Percentiles rank a stretch among this genome's conserved stretches.
Evolutionary conservation across 2,797 vertebrate genomes (phyloP).

Genomic region (Ammospiza maritima): DNA sequence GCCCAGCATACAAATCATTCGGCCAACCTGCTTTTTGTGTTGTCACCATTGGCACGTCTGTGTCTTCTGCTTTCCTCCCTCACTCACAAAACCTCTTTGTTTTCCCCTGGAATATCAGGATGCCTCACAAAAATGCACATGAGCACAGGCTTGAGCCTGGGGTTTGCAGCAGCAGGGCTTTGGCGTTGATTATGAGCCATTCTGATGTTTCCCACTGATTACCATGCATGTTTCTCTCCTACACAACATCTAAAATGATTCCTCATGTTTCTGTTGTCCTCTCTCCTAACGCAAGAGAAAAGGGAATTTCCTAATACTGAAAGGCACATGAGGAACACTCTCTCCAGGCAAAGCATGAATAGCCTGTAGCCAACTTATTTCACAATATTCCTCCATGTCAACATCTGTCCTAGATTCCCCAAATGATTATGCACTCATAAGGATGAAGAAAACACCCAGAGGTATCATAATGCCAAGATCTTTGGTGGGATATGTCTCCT

Average conservation of each 20-base stretch:
- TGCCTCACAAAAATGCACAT: neutral
- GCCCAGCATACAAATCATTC: neutral
- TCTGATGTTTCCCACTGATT: conserved; percentile 37
- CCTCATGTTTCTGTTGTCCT: conserved; percentile 5
- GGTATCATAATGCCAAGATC: neutral
- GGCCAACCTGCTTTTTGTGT: neutral
- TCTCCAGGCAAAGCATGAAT: neutral
- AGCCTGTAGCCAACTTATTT: neutral
- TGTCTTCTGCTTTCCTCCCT: neutral
- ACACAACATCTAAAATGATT: conserved; percentile 6
- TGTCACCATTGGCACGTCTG: neutral
- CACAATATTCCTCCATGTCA: neutral
- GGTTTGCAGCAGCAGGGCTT: neutral
- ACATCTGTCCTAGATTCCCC: neutral
- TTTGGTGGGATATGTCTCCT: neutral
- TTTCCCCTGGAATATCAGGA: neutral
- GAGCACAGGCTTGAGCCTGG: neutral
- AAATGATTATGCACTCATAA: neutral
- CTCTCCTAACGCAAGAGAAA: neutral
- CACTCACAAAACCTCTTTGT: neutral
- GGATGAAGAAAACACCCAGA: conserved; percentile 5
- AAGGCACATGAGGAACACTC: conserved; percentile 24
- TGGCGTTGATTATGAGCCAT: neutral
- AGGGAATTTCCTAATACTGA: neutral
- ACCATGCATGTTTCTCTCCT: neutral